phyloP scores from a whole-genome alignment of 2,888 invertebrate species.

The Troides oblongomaculatus region DNA sequence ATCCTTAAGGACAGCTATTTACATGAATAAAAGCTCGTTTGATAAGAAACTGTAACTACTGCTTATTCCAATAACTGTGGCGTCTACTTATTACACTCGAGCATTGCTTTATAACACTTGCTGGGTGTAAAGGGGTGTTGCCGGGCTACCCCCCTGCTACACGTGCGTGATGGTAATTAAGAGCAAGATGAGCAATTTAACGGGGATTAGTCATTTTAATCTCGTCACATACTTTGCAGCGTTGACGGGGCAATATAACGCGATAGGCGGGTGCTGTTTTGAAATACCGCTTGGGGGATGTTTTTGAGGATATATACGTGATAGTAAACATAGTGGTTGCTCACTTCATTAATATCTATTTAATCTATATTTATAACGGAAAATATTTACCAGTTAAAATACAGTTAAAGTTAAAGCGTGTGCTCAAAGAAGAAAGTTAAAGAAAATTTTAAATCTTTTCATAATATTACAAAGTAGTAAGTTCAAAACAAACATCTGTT shows the following conservation, averaged over 20 bases:
- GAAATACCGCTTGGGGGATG: not conserved
- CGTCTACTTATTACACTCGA: constrained; percentile 25
- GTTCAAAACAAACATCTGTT: no score
- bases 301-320: not conserved
- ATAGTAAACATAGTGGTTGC: not conserved
- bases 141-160: constrained; percentile 55
- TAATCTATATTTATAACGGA: no score
- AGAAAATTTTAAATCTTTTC: no score
- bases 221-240: constrained; percentile 46
- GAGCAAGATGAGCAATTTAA: constrained; percentile 68
- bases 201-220: constrained; percentile 65
- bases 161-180: constrained; percentile 61
- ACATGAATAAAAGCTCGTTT: not conserved
- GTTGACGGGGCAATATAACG: constrained; percentile 24
- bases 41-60: not conserved
- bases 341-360: not conserved
- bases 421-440: no score
- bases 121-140: constrained; percentile 47
- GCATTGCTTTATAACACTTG: constrained; percentile 38
- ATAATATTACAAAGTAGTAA: no score
- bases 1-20: no score
- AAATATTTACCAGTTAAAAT: no score
- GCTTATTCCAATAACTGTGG: constrained; percentile 23
- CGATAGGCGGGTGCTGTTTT: not conserved
- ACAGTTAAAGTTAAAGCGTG: no score